Evolutionary conservation across 1,140 invertebrate genomes (phyloP), one percentile per base, ranked within the genome.

Genomic region (Panonychus citri): DNA sequence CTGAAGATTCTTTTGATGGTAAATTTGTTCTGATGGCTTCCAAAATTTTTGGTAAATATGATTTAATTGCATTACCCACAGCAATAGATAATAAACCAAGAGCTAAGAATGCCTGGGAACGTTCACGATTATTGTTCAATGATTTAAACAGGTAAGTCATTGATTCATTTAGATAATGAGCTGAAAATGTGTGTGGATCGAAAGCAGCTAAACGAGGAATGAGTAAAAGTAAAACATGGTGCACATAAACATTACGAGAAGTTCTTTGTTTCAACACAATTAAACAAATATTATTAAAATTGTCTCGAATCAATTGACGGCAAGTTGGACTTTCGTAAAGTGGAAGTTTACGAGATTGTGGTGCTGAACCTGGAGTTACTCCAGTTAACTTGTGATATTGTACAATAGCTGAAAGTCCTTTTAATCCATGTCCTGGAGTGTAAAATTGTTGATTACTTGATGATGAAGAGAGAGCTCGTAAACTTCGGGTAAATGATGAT

Each of bases 151-250:
- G 67, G 67, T 90, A 85, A 53, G 71, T 72, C 66, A 95, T 78
- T 2, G 83, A 81, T 1, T 78, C 75, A 19, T 73, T 75, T 3
- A 94, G 70, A 71, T 90, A 82, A 61, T 85, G 66, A 59, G 64
- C 60, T 13, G 66, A 69, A 65, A 94, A 95, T 37, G 77, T 75
- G n/a, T 79, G 77, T 55, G 79, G 81, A 67, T 89, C 81, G 62
- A 96, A 93, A 15, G 88, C 87, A 8, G 87, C 89, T n/a, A 97
- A 68, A 54, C 90, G 75, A n/a, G 93, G 93, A 58, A 97, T 72
- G 42, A 96, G 77, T 25, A 80, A 80, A 56, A 96, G 74, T 12
- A 97, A 67, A 1, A 83, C 79, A 64, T 89, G 82, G 63, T 95
- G 89, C 30, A 95, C 83, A 67, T 87, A 80, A 0, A 75, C 69